Percentiles rank a stretch among this genome's conserved stretches.
phyloP scores from a whole-genome alignment of 2,113 vertebrate genomes.

The Scatophagus argus region DNA sequence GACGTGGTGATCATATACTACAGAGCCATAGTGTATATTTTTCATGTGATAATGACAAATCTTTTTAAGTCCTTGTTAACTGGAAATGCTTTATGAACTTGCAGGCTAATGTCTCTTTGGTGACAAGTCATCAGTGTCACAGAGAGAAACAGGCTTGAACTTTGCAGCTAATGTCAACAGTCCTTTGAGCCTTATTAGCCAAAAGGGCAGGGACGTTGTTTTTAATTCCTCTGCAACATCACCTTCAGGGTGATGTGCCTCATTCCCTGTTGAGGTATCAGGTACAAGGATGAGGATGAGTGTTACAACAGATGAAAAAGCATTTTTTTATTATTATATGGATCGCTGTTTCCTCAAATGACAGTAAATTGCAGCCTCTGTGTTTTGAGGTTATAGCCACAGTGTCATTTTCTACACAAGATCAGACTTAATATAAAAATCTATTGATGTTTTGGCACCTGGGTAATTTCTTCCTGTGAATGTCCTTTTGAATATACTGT shows the following conservation, averaged over 20 bases:
- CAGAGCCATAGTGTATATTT: neutral
- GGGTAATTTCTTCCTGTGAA: neutral
- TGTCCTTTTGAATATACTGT: neutral
- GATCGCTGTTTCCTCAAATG: neutral
- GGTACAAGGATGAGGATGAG: slow-evolving; percentile 7
- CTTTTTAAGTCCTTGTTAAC: neutral
- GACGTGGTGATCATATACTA: neutral
- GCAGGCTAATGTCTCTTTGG: slow-evolving; percentile 1
- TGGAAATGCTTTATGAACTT: neutral
- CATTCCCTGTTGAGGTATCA: neutral
- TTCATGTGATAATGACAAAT: neutral
- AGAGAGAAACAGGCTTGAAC: slow-evolving; percentile 21
- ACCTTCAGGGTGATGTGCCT: neutral
- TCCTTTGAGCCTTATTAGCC: slow-evolving; percentile 37
- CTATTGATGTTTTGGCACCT: neutral
- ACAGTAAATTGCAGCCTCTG: neutral
- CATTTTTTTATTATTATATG: neutral
- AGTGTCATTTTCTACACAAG: neutral
- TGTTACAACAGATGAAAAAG: neutral
- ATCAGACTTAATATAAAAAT: slow-evolving; percentile 13
- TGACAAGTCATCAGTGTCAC: neutral
- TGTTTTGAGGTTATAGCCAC: neutral
- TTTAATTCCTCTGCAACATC: neutral
- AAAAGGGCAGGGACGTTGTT: slow-evolving; percentile 37
- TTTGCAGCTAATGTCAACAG: slow-evolving; percentile 47